These are phyloP conservation scores for Tetheella fluctuosa DNA, from an alignment of 2,888 invertebrate species.

Conservation along the genomic window DNA sequence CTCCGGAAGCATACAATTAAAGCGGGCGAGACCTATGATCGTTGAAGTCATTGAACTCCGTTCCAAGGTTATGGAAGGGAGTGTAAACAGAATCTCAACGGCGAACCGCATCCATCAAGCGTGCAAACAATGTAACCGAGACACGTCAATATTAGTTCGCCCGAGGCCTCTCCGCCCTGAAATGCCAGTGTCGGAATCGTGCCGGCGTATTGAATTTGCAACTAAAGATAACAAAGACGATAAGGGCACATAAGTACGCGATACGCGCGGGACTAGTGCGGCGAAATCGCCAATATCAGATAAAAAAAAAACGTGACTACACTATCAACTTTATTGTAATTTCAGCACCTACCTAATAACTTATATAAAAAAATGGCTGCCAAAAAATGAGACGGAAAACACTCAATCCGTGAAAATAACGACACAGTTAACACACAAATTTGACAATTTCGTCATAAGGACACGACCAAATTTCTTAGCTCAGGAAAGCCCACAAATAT, in stretches of 20 bases:
- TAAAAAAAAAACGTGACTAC: neutral
- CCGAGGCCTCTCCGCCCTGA: slow-evolving; percentile 20
- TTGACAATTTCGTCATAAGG: slow-evolving; percentile 42
- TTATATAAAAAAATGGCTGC: neutral
- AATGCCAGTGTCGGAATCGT: slow-evolving; percentile 2
- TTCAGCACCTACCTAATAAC: too few relatives aligned
- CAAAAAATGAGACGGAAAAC: neutral
- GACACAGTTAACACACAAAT: slow-evolving; percentile 28
- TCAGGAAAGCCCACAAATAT: slow-evolving; percentile 50
- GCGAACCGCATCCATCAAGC: slow-evolving; percentile 69
- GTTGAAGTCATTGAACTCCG: slow-evolving; percentile 69
- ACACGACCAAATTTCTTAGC: slow-evolving; percentile 46
- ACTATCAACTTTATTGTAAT: neutral
- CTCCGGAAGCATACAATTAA: slow-evolving; percentile 73
- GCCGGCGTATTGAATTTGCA: slow-evolving; percentile 48
- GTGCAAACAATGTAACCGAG: slow-evolving; percentile 69
- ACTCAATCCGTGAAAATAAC: slow-evolving; percentile 23
- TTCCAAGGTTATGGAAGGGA: slow-evolving; percentile 71
- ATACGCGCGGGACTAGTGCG: slow-evolving; percentile 32
- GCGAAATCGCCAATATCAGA: slow-evolving; percentile 23
- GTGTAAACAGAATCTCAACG: slow-evolving; percentile 56
- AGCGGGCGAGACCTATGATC: slow-evolving; percentile 54
- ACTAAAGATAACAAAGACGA: slow-evolving; percentile 42
- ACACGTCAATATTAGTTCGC: slow-evolving; percentile 62
- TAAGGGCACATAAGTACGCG: slow-evolving; percentile 34